Evolutionary conservation across 2,888 invertebrate genomes (phyloP), one percentile per base, ranked within the genome.

Genomic region (Baccha elongata): DNA sequence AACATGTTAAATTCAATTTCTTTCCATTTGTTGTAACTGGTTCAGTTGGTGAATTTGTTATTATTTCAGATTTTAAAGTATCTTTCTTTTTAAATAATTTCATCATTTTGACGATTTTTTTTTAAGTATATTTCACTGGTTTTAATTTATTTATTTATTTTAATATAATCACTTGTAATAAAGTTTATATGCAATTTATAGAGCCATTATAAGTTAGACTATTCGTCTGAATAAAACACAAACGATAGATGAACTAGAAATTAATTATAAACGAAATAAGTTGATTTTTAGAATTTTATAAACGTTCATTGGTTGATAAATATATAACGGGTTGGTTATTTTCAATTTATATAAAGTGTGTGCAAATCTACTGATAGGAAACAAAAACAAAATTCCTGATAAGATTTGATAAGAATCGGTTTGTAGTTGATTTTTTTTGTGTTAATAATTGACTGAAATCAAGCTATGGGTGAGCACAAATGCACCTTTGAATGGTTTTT

Each of bases 11-110:
- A 40, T 88, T 87, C 67, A 90, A 86, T 11, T 89, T 87, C 75
- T 89, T 90, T 85, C 90, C 89, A 81, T 89, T 89, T 86, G 87
- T 89, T 23, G 88, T 88, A 52, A 87, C 83, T 84, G 48, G 87
- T 85, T 86, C 85, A 60, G 86, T 87, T 13, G 87, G 87, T 44
- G 87, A 87, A 50, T 88, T 88, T 60, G 86, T 86, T 78, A 90
- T 89, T 55, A 90, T 90, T 86, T 90, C 90, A 74, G 89, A 89
- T 85, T 90, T 90, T 64, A 87, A 87, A 21, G 86, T 65, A 62
- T 80, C 80, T 29, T 81, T 81, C 71, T 72, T 81, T 71, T 76
- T 81, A 21, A 81, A 81, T 40, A 81, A 8, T 55, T 76, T 81
- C 37, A 81, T 29, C 81, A 81, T 81, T 11, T 75, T 75, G 58